phyloP scores from a whole-genome alignment of 2,797 vertebrate species.

The Alfaro cultratus region DNA sequence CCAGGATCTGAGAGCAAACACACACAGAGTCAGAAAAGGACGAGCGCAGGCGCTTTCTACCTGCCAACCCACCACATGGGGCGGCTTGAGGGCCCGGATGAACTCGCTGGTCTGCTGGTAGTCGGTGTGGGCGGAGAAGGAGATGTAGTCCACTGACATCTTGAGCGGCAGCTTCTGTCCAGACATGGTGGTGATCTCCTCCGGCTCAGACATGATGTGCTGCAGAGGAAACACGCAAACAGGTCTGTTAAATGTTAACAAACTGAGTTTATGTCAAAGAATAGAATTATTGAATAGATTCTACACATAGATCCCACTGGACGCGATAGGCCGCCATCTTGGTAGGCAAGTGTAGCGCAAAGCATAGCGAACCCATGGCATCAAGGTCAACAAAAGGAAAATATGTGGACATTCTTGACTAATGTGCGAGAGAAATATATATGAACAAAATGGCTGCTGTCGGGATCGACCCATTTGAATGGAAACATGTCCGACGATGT shows the following conservation, averaged over 20 bases:
- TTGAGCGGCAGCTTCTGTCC: constrained; percentile 95
- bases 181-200: constrained; percentile 96
- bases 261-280: background rate
- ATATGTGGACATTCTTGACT: no score
- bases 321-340: no score
- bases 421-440: no score
- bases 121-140: constrained; percentile 97
- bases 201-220: constrained; percentile 98
- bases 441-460: no score
- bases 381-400: no score
- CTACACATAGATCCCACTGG: no score
- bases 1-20: constrained; percentile 85
- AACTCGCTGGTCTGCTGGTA: constrained; percentile 98
- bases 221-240: constrained; percentile 53
- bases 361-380: no score
- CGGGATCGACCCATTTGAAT: no score
- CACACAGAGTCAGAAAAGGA: background rate
- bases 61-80: constrained; percentile 87
- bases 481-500: no score
- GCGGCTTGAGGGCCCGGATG: constrained; percentile 93
- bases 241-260: background rate
- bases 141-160: constrained; percentile 99
- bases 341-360: no score
- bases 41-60: background rate
- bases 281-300: background rate